Base-by-base conservation (phyloP, 2,888 invertebrate genomes). In the Pyrrhosoma nymphula region DNA sequence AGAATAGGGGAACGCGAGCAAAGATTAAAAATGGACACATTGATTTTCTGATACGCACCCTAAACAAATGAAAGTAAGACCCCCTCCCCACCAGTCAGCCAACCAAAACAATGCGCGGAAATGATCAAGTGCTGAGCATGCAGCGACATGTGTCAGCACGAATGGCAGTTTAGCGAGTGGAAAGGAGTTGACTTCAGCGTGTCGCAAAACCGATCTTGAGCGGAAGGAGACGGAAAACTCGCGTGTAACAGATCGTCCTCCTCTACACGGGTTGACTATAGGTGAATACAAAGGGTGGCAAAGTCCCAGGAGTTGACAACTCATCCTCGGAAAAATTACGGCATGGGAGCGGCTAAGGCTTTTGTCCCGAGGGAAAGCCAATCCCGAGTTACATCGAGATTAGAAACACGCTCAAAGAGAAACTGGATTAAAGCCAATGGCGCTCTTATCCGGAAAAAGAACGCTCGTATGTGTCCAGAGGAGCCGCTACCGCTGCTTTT, bases 251-350 rank as follows among this genome's bases (percentile, higher is more conserved):
- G n/a, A 82, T 35, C 82, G 35, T 82, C 35, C 35, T 82, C 82
- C 2, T 4, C 4, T 8, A 8, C 35, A 3, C 82, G 8, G 82
- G 82, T 82, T 35, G 35, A 35, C 82, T 82, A 35, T 82, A 35
- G 16, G 82, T 16, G 82, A 82, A 35, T 35, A 82, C 82, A 82
- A 82, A 82, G 82, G 82, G 82, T 82, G 82, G 82, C 82, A 82
- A 82, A 82, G n/a, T 82, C 82, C 82, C 82, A 82, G 82, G 16
- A 82, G 82, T 75, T 30, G 75, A 75, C 30, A 30, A 35, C 82
- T 82, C 82, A 82, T 82, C 82, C 35, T 82, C 82, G 12, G 82
- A 82, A 82, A 82, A 82, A 82, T 82, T 82, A 82, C 82, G 82
- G 82, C 35, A 82, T 35, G 35, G 82, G 35, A 35, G 16, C 82